These are phyloP conservation scores for Patella ulyssiponensis DNA, from an alignment of 2,888 invertebrate genomes.

Conservation along the genomic window DNA sequence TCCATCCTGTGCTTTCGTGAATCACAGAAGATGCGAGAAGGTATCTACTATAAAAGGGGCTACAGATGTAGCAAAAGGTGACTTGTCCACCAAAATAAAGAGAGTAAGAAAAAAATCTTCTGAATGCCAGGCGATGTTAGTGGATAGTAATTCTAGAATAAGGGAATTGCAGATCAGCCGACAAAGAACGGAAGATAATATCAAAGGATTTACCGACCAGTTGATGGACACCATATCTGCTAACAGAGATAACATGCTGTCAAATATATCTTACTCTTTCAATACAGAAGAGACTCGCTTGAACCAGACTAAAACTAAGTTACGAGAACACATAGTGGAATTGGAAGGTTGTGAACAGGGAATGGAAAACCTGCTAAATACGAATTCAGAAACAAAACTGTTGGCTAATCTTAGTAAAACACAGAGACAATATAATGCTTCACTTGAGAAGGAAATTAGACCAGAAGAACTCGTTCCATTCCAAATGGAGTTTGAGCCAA, in stretches of 20 bases:
- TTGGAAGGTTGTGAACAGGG: slow-evolving; percentile 1
- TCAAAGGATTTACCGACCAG: not conserved
- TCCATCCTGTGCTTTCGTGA: not conserved
- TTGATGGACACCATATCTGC: not conserved
- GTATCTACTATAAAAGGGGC: not conserved
- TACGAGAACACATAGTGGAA: not conserved
- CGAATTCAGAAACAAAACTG: not conserved
- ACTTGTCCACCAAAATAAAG: not conserved
- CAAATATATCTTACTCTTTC: not conserved
- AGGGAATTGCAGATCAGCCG: not conserved
- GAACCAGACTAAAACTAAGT: not conserved
- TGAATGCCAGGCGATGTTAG: not conserved
- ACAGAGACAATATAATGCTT: not conserved
- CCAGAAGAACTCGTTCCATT: not conserved
- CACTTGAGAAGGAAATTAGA: not conserved
- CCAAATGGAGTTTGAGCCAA: not conserved
- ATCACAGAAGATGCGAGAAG: slow-evolving; percentile 1
- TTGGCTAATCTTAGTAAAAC: not conserved
- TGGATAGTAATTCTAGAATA: not conserved
- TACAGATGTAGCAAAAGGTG: not conserved
- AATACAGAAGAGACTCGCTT: not conserved
- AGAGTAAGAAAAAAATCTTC: not conserved
- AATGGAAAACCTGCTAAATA: not conserved
- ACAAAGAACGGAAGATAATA: not conserved
- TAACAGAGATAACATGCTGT: slow-evolving; percentile 5